Conservation (phyloP, 2,113 vertebrate species). For the Pantherophis guttatus region DNA sequence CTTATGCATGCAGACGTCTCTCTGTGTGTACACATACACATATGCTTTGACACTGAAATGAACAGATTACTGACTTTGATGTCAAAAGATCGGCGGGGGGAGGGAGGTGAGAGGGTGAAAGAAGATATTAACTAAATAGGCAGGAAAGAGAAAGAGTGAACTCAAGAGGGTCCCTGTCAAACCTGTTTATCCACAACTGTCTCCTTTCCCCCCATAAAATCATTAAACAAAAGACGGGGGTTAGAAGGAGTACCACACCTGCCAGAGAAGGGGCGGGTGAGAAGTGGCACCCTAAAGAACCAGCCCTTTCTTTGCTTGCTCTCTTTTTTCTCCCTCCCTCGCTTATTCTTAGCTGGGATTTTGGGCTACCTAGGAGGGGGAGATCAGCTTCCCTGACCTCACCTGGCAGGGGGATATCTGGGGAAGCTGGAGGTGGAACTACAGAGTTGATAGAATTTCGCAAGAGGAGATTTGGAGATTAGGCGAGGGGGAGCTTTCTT, state of each 20-base stretch:
- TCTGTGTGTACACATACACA: conserved; percentile 57
- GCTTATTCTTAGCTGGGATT: background rate
- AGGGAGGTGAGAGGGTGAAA: conserved; percentile 56
- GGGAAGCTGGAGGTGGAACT: background rate
- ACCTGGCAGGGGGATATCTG: background rate
- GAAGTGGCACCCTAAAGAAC: background rate
- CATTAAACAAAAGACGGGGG: conserved; percentile 70
- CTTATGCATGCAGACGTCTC: conserved; percentile 51
- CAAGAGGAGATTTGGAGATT: background rate
- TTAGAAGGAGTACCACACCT: conserved; percentile 55
- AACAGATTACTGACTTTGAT: conserved; percentile 82
- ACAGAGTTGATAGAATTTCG: background rate
- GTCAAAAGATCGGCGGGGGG: conserved; percentile 63
- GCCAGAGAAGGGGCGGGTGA: conserved; percentile 9
- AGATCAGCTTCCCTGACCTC: background rate
- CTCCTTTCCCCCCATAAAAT: conserved; percentile 71
- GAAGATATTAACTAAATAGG: conserved; percentile 64
- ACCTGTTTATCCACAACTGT: conserved; percentile 87
- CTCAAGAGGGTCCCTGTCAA: conserved; percentile 71
- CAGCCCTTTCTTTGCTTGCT: background rate
- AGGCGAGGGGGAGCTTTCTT: background rate
- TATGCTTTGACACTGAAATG: conserved; percentile 74
- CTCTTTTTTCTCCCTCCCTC: background rate
- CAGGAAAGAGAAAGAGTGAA: conserved; percentile 32
- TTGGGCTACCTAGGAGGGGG: background rate